These are phyloP conservation scores for Arctopsyche grandis DNA, from an alignment of 1,140 invertebrate species.

Conservation along the genomic window DNA sequence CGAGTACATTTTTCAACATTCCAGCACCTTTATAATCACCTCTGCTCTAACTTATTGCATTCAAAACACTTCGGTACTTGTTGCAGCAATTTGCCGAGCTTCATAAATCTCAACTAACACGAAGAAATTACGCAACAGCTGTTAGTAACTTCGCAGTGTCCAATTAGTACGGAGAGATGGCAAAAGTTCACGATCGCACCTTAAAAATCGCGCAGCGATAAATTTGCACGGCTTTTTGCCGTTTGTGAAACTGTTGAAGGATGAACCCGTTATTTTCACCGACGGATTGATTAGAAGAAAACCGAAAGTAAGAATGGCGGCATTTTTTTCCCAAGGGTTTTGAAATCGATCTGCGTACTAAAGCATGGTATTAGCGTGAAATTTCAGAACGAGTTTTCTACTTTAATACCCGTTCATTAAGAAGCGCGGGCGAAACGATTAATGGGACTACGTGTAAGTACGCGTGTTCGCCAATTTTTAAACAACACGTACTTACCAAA, in stretches of 20 bases:
- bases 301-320: constrained; percentile 3
- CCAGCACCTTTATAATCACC: too few species aligned
- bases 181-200: too few species aligned
- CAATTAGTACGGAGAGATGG: too few species aligned
- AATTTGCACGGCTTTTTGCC: too few species aligned
- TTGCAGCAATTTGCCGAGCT: too few species aligned
- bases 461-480: constrained; percentile 1
- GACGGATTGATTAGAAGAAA: background rate
- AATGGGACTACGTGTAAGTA: constrained; percentile 4
- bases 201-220: too few species aligned
- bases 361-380: constrained; percentile 15
- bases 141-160: background rate
- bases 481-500: background rate
- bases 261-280: background rate
- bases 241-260: background rate
- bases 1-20: too few species aligned
- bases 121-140: background rate
- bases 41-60: too few species aligned
- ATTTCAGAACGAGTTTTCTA: constrained; percentile 23
- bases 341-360: background rate
- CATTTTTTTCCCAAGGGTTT: constrained; percentile 14
- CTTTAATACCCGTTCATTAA: constrained; percentile 29
- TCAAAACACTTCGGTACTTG: too few species aligned
- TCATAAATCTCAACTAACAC: too few species aligned
- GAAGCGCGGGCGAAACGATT: constrained; percentile 1